Evolutionary conservation across 2,888 invertebrate species (phyloP).

Genomic region (Bembecia ichneumoniformis): DNA sequence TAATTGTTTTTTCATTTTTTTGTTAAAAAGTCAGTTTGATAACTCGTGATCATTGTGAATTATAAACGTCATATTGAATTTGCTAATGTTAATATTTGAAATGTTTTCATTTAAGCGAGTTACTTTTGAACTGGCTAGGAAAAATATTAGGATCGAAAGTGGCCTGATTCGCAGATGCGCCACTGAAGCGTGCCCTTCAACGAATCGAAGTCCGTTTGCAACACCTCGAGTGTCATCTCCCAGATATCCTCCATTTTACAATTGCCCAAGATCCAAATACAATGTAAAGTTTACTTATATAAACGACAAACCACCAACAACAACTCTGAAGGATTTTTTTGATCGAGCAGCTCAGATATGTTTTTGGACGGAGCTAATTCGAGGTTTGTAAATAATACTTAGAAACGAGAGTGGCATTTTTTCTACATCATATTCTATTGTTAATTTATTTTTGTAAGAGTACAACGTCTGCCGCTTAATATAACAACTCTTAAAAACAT

Average conservation of each 20-base stretch:
- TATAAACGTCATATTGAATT: no score
- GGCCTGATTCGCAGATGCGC: neutral
- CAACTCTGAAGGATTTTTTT: constrained; percentile 76
- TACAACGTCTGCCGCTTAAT: no score
- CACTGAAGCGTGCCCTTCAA: neutral
- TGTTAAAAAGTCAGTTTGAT: no score
- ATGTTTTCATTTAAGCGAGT: no score
- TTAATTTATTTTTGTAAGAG: no score
- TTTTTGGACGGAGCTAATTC: constrained; percentile 82
- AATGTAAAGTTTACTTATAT: constrained; percentile 67
- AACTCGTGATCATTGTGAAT: no score
- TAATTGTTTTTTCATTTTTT: no score
- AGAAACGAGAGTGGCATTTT: neutral
- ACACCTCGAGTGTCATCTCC: neutral
- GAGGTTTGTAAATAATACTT: constrained; percentile 66
- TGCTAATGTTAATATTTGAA: no score
- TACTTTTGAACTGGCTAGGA: no score
- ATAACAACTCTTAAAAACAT: no score
- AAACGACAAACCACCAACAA: constrained; percentile 72
- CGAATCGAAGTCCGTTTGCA: neutral
- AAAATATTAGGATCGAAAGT: no score
- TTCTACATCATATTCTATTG: no score
- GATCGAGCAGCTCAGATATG: constrained; percentile 79
- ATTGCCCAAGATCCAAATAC: constrained; percentile 41
- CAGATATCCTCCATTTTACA: constrained; percentile 30